phyloP scores from a whole-genome alignment of 2,797 vertebrate genomes.

The Zalophus californianus region DNA sequence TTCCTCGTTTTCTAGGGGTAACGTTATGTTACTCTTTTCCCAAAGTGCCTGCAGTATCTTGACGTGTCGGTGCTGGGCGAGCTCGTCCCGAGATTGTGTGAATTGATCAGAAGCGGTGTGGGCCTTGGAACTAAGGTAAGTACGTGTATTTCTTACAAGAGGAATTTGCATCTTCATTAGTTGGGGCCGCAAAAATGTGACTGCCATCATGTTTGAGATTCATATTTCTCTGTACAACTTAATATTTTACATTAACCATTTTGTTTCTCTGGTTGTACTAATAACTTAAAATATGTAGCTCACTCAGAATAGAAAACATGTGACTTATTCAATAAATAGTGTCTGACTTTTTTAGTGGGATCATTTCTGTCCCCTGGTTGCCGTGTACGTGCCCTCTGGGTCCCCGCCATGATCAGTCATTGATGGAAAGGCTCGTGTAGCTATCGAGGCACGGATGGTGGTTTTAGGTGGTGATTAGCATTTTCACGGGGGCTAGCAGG shows the following conservation, averaged over 20 bases:
- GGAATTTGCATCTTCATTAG: neutral
- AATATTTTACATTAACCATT: constrained; percentile 27
- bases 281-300: constrained; percentile 39
- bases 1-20: constrained; percentile 33
- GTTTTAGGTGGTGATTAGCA: neutral
- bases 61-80: constrained; percentile 96
- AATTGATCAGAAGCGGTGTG: constrained; percentile 96
- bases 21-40: constrained; percentile 66
- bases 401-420: neutral
- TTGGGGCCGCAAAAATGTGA: constrained; percentile 42
- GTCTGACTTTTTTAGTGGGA: neutral
- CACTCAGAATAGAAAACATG: constrained; percentile 48
- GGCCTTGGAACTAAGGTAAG: constrained; percentile 98
- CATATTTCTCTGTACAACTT: neutral
- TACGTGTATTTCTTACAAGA: constrained; percentile 53
- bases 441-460: neutral
- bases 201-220: neutral
- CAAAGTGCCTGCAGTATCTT: constrained; percentile 97
- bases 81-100: constrained; percentile 96
- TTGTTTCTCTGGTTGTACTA: constrained; percentile 54
- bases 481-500: neutral
- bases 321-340: neutral
- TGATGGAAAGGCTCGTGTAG: neutral
- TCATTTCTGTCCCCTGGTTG: constrained; percentile 17
- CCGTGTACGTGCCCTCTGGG: neutral